A percentile compares a stretch with the other conserved stretches of the same genome.
Conservation (phyloP, 2,113 vertebrate species). For the Hepsetus odoe region DNA sequence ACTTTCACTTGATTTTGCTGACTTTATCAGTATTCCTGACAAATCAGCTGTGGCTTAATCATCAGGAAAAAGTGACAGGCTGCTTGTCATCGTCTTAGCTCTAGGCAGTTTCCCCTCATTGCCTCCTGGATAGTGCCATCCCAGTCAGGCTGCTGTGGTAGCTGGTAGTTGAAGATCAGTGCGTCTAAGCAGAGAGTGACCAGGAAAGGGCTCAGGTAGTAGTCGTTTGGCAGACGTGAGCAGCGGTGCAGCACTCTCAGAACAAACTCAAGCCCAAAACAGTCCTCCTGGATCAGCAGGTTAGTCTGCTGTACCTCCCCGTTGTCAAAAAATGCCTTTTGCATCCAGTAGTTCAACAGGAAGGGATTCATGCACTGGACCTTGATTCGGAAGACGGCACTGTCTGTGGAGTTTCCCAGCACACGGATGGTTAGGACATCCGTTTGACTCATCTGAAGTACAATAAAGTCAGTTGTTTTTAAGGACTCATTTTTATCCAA, state of each 20-base stretch:
- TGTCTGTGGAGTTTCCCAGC: slow-evolving; percentile 50
- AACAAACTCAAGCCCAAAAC: slow-evolving; percentile 54
- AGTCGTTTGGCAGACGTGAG: slow-evolving; percentile 54
- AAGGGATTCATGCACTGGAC: slow-evolving; percentile 44
- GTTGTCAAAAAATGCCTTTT: slow-evolving; percentile 60
- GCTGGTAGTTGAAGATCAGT: slow-evolving; percentile 54
- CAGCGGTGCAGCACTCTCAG: slow-evolving; percentile 59
- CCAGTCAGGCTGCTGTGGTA: slow-evolving; percentile 50
- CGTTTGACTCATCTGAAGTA: neutral
- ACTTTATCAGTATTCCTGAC: no score
- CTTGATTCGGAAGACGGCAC: slow-evolving; percentile 51
- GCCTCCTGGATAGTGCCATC: slow-evolving; percentile 56
- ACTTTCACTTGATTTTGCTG: no score
- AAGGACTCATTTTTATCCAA: no score
- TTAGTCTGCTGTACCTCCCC: slow-evolving; percentile 61
- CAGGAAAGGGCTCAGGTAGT: slow-evolving; percentile 64
- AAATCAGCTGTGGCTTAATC: no score
- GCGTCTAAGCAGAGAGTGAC: slow-evolving; percentile 61
- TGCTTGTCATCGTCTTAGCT: slow-evolving; percentile 47
- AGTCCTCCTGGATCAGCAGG: slow-evolving; percentile 30
- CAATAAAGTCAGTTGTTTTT: neutral
- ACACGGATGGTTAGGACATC: slow-evolving; percentile 55
- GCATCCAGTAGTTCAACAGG: slow-evolving; percentile 56
- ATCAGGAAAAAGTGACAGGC: no score
- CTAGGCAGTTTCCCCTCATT: slow-evolving; percentile 57